Conservation (phyloP, 1,140 invertebrate species). For the Metopolophium dirhodum region DNA sequence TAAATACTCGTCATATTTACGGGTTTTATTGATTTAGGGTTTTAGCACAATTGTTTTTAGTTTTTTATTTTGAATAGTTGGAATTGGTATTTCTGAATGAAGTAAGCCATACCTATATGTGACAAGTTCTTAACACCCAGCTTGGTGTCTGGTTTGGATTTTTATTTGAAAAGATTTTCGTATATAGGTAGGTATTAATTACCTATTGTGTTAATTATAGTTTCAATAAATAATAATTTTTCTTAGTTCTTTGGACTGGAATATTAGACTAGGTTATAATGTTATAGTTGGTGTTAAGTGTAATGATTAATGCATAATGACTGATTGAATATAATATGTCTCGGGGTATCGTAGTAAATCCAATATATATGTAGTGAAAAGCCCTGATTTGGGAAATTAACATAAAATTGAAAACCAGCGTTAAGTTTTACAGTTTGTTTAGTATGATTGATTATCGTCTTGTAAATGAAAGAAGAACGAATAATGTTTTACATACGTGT, state of each 20-base stretch:
- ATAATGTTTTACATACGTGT: neutral
- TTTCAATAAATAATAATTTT: neutral
- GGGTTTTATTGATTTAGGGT: neutral
- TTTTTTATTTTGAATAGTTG: neutral
- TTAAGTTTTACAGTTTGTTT: neutral
- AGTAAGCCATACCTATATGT: neutral
- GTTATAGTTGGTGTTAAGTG: neutral
- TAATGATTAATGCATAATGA: neutral
- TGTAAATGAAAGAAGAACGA: neutral
- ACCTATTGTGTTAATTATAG: neutral
- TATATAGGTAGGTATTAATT: neutral
- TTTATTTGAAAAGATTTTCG: too few species aligned
- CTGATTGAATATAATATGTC: neutral
- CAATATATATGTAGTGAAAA: neutral
- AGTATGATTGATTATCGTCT: neutral
- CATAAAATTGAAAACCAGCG: neutral
- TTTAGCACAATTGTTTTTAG: neutral
- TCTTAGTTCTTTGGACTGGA: neutral
- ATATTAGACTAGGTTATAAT: neutral
- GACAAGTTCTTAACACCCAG: neutral
- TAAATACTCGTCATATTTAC: neutral
- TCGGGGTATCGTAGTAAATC: neutral
- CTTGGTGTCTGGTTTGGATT: neutral
- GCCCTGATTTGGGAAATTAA: neutral
- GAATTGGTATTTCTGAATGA: neutral